Base-by-base conservation (phyloP, 2,797 vertebrate species). In the Ispidina lecontei region DNA sequence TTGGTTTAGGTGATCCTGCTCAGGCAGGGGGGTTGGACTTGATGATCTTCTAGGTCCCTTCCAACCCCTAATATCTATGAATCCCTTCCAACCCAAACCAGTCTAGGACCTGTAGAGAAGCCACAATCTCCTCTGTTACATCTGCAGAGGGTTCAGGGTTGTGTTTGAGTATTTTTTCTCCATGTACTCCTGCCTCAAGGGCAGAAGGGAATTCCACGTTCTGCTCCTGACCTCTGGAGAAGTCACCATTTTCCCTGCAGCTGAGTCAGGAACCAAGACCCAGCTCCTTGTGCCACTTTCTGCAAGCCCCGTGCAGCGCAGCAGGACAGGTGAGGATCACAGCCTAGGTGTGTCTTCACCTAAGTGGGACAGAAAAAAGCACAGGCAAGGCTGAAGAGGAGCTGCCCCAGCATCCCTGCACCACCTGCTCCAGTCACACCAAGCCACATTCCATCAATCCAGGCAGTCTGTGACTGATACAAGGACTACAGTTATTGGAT, bases 381-480 rank as follows among this genome's bases (percentile, higher is more conserved):
- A 56, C 44, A 56, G 44, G 77, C 25, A 28, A 41, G 86, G 73
- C 63, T 2, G 5, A 55, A 43, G 72, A 76, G 81, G 91, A 8
- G 65, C 71, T 78, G 71, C 74, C 77, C 77, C 77, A 67, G 69
- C 82, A 31, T 55, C 73, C 47, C 7, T 23, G 63, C 70, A 4
- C 10, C 4, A 25, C 55, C 72, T 89, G 84, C 84, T 93, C 87
- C 43, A 92, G 69, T 93, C 93, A 33, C 55, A 93, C 92, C 94
- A 95, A 75, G 72, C 81, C 55, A 28, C 4, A 85, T 91, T 16
- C 89, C 91, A 90, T 91, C 94, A 90, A 37, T 37, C 37, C 37
- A 37, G 37, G 52, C 29, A 74, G 33, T 21, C 33, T 33, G 23
- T 8, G 41, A 39, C 44, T 17, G 37, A 59, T 33, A 3, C 7